Conservation (phyloP, 1,140 invertebrate genomes). For the silkworm (Bombyx mori) region ASM3026992v2 NC_085118.1:8189501-8190000, state of each 20-base stretch:
- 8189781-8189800: constrained; percentile 24
- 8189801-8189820: constrained; percentile 48
- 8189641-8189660: no score
- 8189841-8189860: constrained; percentile 31
- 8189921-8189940: no score
- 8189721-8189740: constrained; percentile 24
- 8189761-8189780: constrained; percentile 37
- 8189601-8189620: no score
- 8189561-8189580: no score
- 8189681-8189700: constrained; percentile 22
- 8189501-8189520: no score
- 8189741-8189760: constrained; percentile 10
- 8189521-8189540: no score
- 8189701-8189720: constrained; percentile 23
- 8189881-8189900: constrained; percentile 17
- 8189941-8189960: no score
- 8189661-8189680: no score
- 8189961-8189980: no score
- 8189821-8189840: constrained; percentile 50
- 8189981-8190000: neutral
- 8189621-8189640: no score
- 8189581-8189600: no score
- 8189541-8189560: no score
- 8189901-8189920: neutral
- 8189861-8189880: constrained; percentile 25